Evolutionary conservation across 2,888 invertebrate species (phyloP).

Genomic region (Diaprepes abbreviatus): DNA sequence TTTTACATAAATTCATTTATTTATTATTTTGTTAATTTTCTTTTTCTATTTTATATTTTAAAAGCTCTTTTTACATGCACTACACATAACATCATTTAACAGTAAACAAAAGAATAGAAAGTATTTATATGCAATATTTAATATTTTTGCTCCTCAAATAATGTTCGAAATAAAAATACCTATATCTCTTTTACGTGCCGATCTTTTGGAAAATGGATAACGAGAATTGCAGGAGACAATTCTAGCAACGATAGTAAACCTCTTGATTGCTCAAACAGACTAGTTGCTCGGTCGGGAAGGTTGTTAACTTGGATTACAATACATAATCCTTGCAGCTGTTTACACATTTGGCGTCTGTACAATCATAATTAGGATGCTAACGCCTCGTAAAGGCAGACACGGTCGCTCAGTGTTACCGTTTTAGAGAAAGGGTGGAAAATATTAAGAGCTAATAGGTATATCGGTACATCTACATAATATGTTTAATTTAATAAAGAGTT

Average conservation of each 20-base stretch:
- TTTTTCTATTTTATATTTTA: no score
- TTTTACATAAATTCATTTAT: no score
- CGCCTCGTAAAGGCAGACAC: background rate
- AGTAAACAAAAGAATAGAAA: no score
- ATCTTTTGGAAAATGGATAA: background rate
- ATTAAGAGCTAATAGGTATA: background rate
- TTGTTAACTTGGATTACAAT: slow-evolving; percentile 11
- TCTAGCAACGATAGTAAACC: slow-evolving; percentile 2
- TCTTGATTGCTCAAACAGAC: slow-evolving; percentile 15
- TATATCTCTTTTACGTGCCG: no score
- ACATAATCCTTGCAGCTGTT: slow-evolving; percentile 16
- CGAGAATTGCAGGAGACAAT: background rate
- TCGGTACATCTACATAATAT: no score
- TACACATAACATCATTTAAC: no score
- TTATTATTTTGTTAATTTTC: no score
- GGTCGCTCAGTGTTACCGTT: background rate
- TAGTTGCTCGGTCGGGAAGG: background rate
- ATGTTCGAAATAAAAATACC: no score
- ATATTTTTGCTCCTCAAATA: no score
- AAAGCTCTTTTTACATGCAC: no score
- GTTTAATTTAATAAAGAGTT: background rate
- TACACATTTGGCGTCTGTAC: slow-evolving; percentile 20
- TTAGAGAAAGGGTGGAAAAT: background rate
- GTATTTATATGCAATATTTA: no score
- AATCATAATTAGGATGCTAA: slow-evolving; percentile 18